Percentiles rank a stretch among this genome's conserved stretches.
phyloP scores from a whole-genome alignment of 2,888 invertebrate genomes.

The Synanthedon tipuliformis region DNA sequence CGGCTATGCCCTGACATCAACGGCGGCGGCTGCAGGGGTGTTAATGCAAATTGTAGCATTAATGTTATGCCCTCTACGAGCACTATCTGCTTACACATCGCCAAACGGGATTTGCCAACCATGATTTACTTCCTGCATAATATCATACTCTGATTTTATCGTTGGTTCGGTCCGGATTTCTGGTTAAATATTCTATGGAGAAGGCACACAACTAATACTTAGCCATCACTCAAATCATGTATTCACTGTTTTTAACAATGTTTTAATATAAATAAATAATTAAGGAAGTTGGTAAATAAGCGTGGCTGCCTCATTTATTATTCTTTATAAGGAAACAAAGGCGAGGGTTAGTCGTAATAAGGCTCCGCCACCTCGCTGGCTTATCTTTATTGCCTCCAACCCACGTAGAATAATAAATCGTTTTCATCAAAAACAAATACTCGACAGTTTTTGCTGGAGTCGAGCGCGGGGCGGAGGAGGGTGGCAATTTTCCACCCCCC shows the following conservation, averaged over 20 bases:
- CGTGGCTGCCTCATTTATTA: conserved; percentile 69
- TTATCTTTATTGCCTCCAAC: conserved; percentile 72
- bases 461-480: conserved; percentile 61
- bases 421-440: conserved; percentile 72
- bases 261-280: conserved; percentile 67
- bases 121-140: conserved; percentile 23
- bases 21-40: conserved; percentile 17
- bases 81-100: conserved; percentile 24
- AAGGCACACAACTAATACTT: too few relatives aligned
- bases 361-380: conserved; percentile 70
- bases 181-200: too few relatives aligned
- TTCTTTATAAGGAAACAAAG: conserved; percentile 72
- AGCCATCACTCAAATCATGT: conserved; percentile 12
- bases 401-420: conserved; percentile 72
- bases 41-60: conserved; percentile 54
- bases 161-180: too few relatives aligned
- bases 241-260: conserved; percentile 49
- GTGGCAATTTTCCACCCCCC: conserved; percentile 68
- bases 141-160: not conserved
- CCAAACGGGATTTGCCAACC: conserved; percentile 25
- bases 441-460: conserved; percentile 71
- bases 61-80: conserved; percentile 36
- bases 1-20: not conserved
- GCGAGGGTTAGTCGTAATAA: conserved; percentile 72
- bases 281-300: conserved; percentile 68